These are phyloP conservation scores for Festucalex cinctus DNA, from an alignment of 2,113 vertebrate species.

Conservation along the genomic window DNA sequence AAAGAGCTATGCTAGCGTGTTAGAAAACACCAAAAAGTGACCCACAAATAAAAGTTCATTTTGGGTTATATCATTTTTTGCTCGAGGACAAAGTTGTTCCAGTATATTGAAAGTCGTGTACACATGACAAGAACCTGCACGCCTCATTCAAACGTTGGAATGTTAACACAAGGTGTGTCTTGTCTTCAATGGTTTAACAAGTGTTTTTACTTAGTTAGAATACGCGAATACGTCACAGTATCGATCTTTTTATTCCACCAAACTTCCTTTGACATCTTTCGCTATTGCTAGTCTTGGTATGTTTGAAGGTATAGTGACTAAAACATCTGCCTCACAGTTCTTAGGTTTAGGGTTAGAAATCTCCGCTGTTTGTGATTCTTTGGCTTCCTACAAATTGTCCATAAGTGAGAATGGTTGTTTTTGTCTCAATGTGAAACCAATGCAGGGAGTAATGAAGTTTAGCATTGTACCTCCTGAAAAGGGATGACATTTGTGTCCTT, in stretches of 20 bases:
- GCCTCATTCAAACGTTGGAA: neutral
- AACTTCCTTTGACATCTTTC: no score
- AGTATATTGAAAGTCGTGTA: neutral
- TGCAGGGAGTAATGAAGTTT: neutral
- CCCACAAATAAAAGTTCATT: neutral
- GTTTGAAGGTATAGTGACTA: neutral
- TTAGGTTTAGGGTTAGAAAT: neutral
- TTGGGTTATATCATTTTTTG: conserved; percentile 18
- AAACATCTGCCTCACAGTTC: neutral
- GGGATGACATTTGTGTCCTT: neutral
- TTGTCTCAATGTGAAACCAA: no score
- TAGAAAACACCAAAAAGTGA: neutral
- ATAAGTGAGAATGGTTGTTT: no score
- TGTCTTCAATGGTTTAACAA: neutral
- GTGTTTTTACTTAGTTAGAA: neutral
- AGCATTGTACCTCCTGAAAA: neutral
- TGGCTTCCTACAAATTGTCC: no score
- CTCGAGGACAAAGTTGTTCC: neutral
- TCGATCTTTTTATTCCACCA: neutral
- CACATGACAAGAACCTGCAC: neutral
- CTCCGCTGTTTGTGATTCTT: neutral
- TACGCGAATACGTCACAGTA: neutral
- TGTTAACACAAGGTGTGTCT: conserved; percentile 24
- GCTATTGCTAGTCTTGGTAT: no score
- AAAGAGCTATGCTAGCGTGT: neutral